These are phyloP conservation scores for Drosophila serrata DNA, from an alignment of 1,140 invertebrate species.

Conservation along the genomic window DNA sequence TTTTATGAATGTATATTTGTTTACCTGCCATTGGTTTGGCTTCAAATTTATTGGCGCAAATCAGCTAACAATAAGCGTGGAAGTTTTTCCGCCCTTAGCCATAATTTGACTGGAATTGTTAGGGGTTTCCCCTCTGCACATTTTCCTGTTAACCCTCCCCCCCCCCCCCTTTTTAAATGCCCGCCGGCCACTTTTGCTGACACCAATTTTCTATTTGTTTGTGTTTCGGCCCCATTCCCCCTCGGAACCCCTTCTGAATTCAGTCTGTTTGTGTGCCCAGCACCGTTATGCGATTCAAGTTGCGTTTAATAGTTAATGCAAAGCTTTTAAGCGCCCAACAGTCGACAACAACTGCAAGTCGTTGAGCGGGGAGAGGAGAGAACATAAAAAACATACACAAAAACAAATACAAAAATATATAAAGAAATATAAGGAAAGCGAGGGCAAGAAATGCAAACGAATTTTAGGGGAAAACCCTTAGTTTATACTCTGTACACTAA, in stretches of 20 bases:
- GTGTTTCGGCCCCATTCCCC: conserved; percentile 49
- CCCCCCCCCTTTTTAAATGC: conserved; percentile 9
- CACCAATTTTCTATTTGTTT: conserved; percentile 76
- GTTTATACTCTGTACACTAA: too few species aligned
- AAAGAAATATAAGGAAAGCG: conserved; percentile 11
- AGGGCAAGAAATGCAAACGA: conserved; percentile 26
- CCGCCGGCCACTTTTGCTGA: conserved; percentile 56
- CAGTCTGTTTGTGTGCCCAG: conserved; percentile 38
- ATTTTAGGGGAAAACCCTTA: neutral
- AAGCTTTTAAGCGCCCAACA: conserved; percentile 76
- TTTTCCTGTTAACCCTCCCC: too few species aligned
- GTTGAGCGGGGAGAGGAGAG: neutral
- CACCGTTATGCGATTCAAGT: conserved; percentile 76
- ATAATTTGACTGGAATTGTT: conserved; percentile 49
- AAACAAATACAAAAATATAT: conserved; percentile 28
- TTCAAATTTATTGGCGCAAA: conserved; percentile 61
- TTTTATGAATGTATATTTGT: conserved; percentile 7
- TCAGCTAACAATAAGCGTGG: conserved; percentile 45
- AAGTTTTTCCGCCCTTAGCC: conserved; percentile 28
- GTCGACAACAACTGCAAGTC: conserved; percentile 57
- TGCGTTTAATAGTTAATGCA: conserved; percentile 81
- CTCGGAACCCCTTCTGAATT: neutral
- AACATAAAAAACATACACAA: neutral
- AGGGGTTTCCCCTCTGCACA: neutral
- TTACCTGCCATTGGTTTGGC: conserved; percentile 27